Conservation (phyloP, 2,888 invertebrate species). For the Coleophora deauratella region DNA sequence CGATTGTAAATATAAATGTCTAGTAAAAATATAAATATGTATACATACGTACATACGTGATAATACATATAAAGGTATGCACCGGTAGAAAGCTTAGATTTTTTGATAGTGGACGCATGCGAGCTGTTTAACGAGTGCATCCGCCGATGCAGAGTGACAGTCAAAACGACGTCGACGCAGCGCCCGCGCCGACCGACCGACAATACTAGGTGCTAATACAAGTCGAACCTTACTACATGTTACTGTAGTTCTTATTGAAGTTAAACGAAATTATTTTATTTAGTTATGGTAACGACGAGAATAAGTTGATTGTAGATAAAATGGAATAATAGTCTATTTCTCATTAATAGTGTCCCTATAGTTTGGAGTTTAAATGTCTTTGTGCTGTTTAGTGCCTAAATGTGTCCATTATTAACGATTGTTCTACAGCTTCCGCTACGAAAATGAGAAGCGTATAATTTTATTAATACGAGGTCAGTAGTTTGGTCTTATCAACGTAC, state of each 20-base stretch:
- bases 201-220: slow-evolving; percentile 72
- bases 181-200: slow-evolving; percentile 59
- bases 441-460: slow-evolving; percentile 33
- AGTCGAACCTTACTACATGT: slow-evolving; percentile 65
- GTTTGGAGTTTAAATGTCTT: background rate
- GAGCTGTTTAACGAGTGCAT: slow-evolving; percentile 31
- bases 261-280: slow-evolving; percentile 58
- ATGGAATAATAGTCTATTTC: slow-evolving; percentile 20
- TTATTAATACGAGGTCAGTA: slow-evolving; percentile 70
- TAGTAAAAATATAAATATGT: slow-evolving; percentile 59
- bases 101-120: slow-evolving; percentile 65
- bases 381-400: slow-evolving; percentile 57
- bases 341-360: too few species aligned
- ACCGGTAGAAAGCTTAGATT: slow-evolving; percentile 70
- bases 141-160: slow-evolving; percentile 45
- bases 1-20: slow-evolving; percentile 57
- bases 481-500: slow-evolving; percentile 18
- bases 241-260: slow-evolving; percentile 58
- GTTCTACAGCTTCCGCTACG: slow-evolving; percentile 56
- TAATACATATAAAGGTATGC: slow-evolving; percentile 59
- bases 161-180: slow-evolving; percentile 47
- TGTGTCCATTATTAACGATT: slow-evolving; percentile 62
- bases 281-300: slow-evolving; percentile 41
- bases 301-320: too few species aligned
- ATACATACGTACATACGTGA: slow-evolving; percentile 69